Evolutionary conservation across 2,888 invertebrate species (phyloP).

Genomic region (Pyralis farinalis): DNA sequence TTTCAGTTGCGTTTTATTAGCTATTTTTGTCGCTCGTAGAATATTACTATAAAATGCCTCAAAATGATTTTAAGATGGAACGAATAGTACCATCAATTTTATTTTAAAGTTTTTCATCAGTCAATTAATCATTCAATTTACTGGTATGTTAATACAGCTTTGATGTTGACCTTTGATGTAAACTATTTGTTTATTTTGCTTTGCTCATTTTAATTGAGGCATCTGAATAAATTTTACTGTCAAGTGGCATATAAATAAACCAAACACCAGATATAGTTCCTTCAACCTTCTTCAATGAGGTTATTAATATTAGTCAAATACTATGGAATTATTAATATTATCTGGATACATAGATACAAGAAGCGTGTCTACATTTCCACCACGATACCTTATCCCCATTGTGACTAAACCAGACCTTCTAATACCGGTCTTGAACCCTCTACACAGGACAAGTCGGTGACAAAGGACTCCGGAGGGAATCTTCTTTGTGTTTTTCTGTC

Average conservation of each 20-base stretch:
- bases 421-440: slow-evolving; percentile 68
- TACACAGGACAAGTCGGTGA: slow-evolving; percentile 69
- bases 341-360: neutral
- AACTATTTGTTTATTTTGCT: slow-evolving; percentile 21
- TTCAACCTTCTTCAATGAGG: too few relatives aligned
- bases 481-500: slow-evolving; percentile 25
- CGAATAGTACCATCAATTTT: neutral
- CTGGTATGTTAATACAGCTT: slow-evolving; percentile 3
- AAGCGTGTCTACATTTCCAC: slow-evolving; percentile 42
- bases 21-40: slow-evolving; percentile 49
- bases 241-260: neutral
- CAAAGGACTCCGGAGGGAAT: slow-evolving; percentile 47
- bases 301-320: too few relatives aligned
- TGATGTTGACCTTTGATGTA: slow-evolving; percentile 8
- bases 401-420: slow-evolving; percentile 40
- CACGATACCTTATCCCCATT: slow-evolving; percentile 30
- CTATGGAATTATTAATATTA: too few relatives aligned
- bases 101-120: slow-evolving; percentile 8
- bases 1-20: slow-evolving; percentile 39
- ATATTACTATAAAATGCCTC: slow-evolving; percentile 28
- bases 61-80: neutral
- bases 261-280: neutral
- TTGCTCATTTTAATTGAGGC: neutral
- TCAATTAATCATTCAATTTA: neutral
- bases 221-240: neutral